phyloP scores from a whole-genome alignment of 2,888 invertebrate species.

The Ferrisia virgata region DNA sequence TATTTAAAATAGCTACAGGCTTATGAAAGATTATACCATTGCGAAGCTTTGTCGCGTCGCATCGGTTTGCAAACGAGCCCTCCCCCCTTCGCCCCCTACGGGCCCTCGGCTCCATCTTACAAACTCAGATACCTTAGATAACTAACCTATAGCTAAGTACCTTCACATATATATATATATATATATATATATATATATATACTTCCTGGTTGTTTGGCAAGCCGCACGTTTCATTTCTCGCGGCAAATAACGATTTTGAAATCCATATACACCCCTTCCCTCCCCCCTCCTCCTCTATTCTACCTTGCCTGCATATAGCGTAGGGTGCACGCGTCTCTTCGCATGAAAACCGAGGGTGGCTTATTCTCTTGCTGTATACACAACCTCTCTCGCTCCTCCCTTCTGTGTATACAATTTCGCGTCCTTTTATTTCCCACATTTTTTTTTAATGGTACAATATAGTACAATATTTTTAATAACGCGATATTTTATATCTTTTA shows the following conservation, averaged over 20 bases:
- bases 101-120: neutral
- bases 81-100: neutral
- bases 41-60: neutral
- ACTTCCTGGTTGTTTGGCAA: neutral
- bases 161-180: too few relatives aligned
- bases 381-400: neutral
- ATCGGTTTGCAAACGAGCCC: neutral
- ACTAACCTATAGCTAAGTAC: neutral
- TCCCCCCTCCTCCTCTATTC: neutral
- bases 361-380: neutral
- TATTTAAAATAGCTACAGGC: neutral
- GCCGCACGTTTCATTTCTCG: neutral
- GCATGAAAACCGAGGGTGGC: neutral
- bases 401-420: too few relatives aligned
- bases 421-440: neutral
- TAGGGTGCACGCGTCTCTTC: neutral
- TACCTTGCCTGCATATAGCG: neutral
- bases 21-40: neutral
- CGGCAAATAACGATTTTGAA: neutral
- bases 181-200: too few relatives aligned
- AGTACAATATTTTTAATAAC: constrained; percentile 16
- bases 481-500: constrained; percentile 16
- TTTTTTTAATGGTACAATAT: neutral
- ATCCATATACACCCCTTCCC: neutral
- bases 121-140: neutral